These are phyloP conservation scores for Xyrichtys novacula DNA, from an alignment of 2,797 vertebrate genomes.

Conservation along the genomic window DNA sequence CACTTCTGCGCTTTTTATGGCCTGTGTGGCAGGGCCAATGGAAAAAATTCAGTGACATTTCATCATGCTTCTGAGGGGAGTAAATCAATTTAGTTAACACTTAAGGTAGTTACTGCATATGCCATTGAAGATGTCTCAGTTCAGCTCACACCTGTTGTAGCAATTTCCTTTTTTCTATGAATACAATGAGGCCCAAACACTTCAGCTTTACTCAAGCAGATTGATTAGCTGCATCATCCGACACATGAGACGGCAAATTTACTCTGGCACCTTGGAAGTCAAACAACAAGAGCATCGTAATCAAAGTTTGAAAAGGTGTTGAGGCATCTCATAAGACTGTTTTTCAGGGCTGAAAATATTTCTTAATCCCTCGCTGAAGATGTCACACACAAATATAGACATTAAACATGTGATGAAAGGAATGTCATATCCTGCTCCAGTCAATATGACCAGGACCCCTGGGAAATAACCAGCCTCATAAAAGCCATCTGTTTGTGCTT, in stretches of 20 bases:
- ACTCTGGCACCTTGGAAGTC: not conserved
- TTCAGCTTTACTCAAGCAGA: not conserved
- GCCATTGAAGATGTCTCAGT: conserved; percentile 1
- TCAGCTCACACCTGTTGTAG: conserved; percentile 11
- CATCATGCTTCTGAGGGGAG: not conserved
- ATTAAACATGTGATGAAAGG: conserved; percentile 47
- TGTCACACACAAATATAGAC: conserved; percentile 27
- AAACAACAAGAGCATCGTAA: not conserved
- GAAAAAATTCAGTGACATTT: not conserved
- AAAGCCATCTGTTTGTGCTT: conserved; percentile 57
- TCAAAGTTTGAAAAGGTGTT: not conserved
- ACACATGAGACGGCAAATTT: not conserved
- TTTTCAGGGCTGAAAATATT: not conserved
- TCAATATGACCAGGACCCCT: conserved; percentile 54
- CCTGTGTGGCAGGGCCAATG: not conserved
- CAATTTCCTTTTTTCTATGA: not conserved
- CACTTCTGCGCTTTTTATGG: not conserved
- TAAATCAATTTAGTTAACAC: not conserved
- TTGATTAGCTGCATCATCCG: not conserved
- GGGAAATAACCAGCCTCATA: conserved; percentile 69
- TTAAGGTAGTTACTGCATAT: not conserved
- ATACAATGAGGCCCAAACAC: not conserved
- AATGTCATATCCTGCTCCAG: conserved; percentile 39
- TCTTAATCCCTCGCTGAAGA: conserved; percentile 29
- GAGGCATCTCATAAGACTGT: not conserved